phyloP scores from a whole-genome alignment of 1,140 invertebrate genomes.

The Eumeta japonica region DNA sequence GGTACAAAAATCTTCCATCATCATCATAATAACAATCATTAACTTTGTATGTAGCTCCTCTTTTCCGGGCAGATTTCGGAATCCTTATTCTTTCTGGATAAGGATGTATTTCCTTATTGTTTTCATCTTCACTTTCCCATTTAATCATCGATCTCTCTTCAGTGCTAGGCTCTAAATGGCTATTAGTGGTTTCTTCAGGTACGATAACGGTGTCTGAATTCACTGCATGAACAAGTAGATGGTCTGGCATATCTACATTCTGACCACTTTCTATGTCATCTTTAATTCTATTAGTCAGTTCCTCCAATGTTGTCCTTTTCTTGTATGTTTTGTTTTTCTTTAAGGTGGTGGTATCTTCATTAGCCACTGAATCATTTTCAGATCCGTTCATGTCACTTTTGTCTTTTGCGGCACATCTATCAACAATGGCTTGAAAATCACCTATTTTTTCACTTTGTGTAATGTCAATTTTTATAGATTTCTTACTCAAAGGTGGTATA shows the following conservation, averaged over 20 bases:
- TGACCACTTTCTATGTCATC: slow-evolving; percentile 33
- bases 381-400: slow-evolving; percentile 20
- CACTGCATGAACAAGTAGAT: slow-evolving; percentile 31
- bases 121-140: slow-evolving; percentile 10
- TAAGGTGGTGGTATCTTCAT: slow-evolving; percentile 16
- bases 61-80: slow-evolving; percentile 60
- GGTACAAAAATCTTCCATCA: slow-evolving; percentile 74
- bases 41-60: slow-evolving; percentile 67
- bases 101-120: no score
- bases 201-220: slow-evolving; percentile 9
- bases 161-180: not conserved
- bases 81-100: slow-evolving; percentile 66
- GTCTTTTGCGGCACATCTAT: slow-evolving; percentile 26
- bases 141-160: not conserved
- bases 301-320: slow-evolving; percentile 33
- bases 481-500: slow-evolving; percentile 44
- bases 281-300: slow-evolving; percentile 35
- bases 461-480: slow-evolving; percentile 37
- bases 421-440: slow-evolving; percentile 46
- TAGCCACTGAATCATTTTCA: slow-evolving; percentile 9
- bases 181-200: not conserved
- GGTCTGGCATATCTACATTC: slow-evolving; percentile 30
- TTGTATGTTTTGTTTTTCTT: slow-evolving; percentile 13
- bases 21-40: slow-evolving; percentile 76
- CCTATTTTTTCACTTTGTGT: slow-evolving; percentile 33